These are phyloP conservation scores for Bucorvus abyssinicus DNA, from an alignment of 2,797 vertebrate genomes.

Conservation along the genomic window DNA sequence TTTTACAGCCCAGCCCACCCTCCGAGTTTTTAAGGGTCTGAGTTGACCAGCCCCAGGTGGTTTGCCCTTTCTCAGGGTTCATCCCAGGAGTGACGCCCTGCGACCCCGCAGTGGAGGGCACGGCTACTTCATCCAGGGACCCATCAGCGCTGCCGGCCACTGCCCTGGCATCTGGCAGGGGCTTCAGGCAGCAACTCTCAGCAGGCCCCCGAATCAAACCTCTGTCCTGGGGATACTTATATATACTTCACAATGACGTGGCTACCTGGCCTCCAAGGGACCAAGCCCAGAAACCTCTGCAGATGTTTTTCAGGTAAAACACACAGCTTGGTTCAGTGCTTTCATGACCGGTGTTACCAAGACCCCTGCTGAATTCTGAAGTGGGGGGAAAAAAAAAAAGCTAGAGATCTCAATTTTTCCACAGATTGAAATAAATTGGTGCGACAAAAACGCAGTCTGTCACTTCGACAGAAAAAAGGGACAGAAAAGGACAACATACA, in stretches of 20 bases:
- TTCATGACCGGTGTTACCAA: neutral
- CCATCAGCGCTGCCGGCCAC: neutral
- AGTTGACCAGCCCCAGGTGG: neutral
- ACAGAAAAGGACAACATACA: neutral
- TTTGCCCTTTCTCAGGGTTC: slow-evolving; percentile 42
- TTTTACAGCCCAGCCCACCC: slow-evolving; percentile 8
- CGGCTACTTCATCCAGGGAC: accelerated
- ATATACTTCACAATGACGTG: neutral
- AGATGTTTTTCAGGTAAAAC: neutral
- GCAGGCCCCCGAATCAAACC: neutral
- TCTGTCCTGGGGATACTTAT: neutral
- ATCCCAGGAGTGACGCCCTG: neutral
- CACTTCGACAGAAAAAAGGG: neutral
- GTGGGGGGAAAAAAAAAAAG: neutral
- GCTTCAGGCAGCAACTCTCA: neutral
- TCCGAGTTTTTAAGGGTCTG: neutral
- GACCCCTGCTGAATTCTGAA: neutral
- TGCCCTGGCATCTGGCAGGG: neutral
- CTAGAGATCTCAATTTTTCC: neutral
- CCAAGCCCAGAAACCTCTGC: neutral
- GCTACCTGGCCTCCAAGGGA: neutral
- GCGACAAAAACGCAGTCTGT: neutral
- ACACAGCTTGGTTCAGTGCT: neutral
- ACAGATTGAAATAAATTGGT: neutral
- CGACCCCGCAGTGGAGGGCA: neutral